Conservation (phyloP, 2,797 vertebrate genomes). For the Arrhamphus sclerolepis region DNA sequence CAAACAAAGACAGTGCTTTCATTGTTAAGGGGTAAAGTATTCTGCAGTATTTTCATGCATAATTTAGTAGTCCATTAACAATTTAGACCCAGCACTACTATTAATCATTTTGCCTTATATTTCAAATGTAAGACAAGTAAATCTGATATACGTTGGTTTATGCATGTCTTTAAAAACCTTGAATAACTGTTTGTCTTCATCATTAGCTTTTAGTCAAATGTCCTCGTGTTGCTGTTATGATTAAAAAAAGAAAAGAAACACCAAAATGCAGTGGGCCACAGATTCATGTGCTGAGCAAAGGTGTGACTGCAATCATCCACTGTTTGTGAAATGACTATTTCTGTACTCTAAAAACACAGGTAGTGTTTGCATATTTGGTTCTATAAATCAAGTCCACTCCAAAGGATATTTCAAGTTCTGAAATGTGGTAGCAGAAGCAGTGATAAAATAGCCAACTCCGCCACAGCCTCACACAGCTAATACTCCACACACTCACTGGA, state of each 20-base stretch:
- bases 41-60: background rate
- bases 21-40: background rate
- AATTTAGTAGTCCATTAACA: background rate
- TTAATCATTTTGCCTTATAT: too few relatives aligned
- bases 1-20: background rate
- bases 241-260: background rate
- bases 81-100: too few relatives aligned
- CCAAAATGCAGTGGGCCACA: background rate
- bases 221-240: too few relatives aligned
- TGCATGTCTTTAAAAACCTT: too few relatives aligned
- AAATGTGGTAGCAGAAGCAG: slow-evolving; percentile 7
- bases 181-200: too few relatives aligned
- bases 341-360: slow-evolving; percentile 31
- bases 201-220: too few relatives aligned
- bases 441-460: slow-evolving; percentile 16
- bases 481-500: slow-evolving; percentile 9
- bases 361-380: slow-evolving; percentile 28
- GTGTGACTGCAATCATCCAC: slow-evolving; percentile 33
- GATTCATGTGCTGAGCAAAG: slow-evolving; percentile 7
- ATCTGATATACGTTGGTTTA: too few relatives aligned
- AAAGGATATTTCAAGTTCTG: slow-evolving; percentile 22
- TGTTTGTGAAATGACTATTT: background rate
- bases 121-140: too few relatives aligned
- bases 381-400: slow-evolving; percentile 31
- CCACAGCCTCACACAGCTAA: slow-evolving; percentile 8